Percentiles rank a stretch among this genome's conserved stretches.
Conservation (phyloP, 2,113 vertebrate species). For the Phycodurus eques region DNA sequence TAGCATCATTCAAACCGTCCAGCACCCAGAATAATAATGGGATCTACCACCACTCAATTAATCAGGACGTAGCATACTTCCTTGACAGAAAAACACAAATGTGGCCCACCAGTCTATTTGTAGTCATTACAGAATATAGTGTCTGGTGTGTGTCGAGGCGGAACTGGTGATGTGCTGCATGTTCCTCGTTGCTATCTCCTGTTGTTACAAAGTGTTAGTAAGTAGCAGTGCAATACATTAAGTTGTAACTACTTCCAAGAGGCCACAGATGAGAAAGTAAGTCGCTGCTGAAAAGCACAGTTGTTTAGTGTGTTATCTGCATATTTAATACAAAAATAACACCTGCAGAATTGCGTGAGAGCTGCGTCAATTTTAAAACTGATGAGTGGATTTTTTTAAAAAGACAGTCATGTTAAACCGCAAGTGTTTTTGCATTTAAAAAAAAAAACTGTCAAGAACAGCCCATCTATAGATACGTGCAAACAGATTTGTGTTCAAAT, state of each 20-base stretch:
- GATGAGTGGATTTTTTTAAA: conserved; percentile 2
- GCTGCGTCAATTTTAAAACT: background rate
- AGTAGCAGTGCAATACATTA: too few species aligned
- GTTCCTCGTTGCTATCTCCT: too few species aligned
- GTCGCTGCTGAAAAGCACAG: conserved; percentile 6
- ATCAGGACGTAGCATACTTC: too few species aligned
- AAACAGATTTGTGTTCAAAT: conserved; percentile 44
- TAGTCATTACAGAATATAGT: too few species aligned
- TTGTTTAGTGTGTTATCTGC: conserved; percentile 34
- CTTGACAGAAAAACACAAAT: too few species aligned
- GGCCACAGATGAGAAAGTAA: conserved; percentile 18
- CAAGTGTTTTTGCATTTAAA: conserved; percentile 6
- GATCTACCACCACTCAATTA: too few species aligned
- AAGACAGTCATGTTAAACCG: conserved; percentile 21
- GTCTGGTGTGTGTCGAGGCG: too few species aligned
- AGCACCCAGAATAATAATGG: too few species aligned
- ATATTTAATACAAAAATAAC: conserved; percentile 41
- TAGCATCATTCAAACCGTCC: too few species aligned
- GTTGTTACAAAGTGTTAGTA: too few species aligned
- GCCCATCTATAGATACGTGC: conserved; percentile 19
- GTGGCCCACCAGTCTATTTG: too few species aligned
- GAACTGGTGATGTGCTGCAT: too few species aligned
- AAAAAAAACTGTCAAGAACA: conserved; percentile 6
- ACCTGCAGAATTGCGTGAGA: conserved; percentile 26
- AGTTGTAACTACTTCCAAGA: background rate